Conservation (phyloP, 2,113 vertebrate genomes). For the Ictalurus punctatus region DNA sequence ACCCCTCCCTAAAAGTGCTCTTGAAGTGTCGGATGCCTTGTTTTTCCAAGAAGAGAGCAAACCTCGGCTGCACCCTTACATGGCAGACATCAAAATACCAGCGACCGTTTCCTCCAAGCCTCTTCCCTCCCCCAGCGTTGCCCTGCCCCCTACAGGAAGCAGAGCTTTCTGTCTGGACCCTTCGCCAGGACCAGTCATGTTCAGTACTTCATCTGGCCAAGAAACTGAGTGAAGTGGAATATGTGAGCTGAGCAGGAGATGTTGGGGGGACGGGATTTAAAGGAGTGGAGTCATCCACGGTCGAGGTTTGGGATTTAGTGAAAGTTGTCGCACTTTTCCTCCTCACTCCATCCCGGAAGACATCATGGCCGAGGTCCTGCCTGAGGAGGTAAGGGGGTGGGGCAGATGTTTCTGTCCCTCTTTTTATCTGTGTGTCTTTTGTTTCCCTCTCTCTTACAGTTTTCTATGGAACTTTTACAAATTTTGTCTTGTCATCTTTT, state of each 20-base stretch:
- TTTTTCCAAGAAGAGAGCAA: constrained; percentile 69
- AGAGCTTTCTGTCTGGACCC: constrained; percentile 68
- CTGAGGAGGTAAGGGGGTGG: constrained; percentile 80
- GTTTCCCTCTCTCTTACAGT: neutral
- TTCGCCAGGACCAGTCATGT: constrained; percentile 77
- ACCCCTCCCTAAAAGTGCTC: constrained; percentile 79
- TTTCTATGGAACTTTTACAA: neutral
- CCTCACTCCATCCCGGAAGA: constrained; percentile 86
- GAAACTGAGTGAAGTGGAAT: constrained; percentile 91
- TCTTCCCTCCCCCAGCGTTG: constrained; percentile 40
- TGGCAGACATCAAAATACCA: constrained; percentile 70
- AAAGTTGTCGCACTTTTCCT: constrained; percentile 81
- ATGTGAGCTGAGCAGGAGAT: constrained; percentile 68
- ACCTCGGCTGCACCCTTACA: constrained; percentile 68
- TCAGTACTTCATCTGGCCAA: constrained; percentile 96
- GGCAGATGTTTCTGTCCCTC: neutral
- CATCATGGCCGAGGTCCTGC: constrained; percentile 89
- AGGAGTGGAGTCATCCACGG: constrained; percentile 55
- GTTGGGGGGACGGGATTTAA: constrained; percentile 61
- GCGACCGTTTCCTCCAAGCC: constrained; percentile 47
- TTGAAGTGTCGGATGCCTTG: constrained; percentile 69
- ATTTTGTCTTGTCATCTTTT: neutral
- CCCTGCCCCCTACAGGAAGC: constrained; percentile 57
- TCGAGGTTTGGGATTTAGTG: constrained; percentile 70
- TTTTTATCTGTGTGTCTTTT: neutral